These are phyloP conservation scores for Muricea muricata DNA, from an alignment of 92 coral and sea anemone species.

Conservation along the genomic window DNA sequence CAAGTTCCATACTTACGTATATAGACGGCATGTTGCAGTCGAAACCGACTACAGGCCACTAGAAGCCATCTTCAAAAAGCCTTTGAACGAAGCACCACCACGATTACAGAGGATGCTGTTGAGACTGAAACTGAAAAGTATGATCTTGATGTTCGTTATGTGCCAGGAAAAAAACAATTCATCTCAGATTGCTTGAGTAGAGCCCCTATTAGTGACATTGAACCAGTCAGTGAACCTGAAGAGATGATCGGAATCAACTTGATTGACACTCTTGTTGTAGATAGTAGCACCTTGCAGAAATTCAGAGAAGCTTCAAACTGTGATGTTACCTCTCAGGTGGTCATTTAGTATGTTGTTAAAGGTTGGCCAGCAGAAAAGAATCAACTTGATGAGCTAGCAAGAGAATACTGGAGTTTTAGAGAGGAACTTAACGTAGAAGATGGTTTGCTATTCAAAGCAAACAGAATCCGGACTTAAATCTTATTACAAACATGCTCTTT, in stretches of 20 bases:
- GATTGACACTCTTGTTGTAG: conserved; percentile 37
- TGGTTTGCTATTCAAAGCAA: conserved; percentile 59
- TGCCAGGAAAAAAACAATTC: conserved; percentile 48
- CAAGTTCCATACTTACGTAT: conserved; percentile 58
- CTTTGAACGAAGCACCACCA: conserved; percentile 67
- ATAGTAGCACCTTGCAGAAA: conserved; percentile 17
- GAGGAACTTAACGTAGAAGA: conserved; percentile 70
- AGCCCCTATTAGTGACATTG: conserved; percentile 53
- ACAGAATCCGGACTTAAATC: too few relatives aligned
- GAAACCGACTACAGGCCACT: conserved; percentile 61
- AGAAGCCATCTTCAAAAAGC: conserved; percentile 52
- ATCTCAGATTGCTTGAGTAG: conserved; percentile 65
- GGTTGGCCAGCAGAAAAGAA: conserved; percentile 56
- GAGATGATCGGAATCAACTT: conserved; percentile 57
- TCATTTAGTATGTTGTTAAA: conserved; percentile 54
- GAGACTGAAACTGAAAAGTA: conserved; percentile 62
- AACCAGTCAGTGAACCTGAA: too few relatives aligned
- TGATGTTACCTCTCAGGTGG: conserved; percentile 58
- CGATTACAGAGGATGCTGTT: conserved; percentile 62
- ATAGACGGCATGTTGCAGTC: conserved; percentile 55
- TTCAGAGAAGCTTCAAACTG: conserved; percentile 34
- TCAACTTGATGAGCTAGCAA: conserved; percentile 62
- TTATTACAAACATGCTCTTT: too few relatives aligned
- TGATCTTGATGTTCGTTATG: conserved; percentile 49
- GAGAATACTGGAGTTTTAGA: conserved; percentile 64